Evolutionary conservation across 2,888 invertebrate species (phyloP).

Genomic region (Xestia xanthographa): DNA sequence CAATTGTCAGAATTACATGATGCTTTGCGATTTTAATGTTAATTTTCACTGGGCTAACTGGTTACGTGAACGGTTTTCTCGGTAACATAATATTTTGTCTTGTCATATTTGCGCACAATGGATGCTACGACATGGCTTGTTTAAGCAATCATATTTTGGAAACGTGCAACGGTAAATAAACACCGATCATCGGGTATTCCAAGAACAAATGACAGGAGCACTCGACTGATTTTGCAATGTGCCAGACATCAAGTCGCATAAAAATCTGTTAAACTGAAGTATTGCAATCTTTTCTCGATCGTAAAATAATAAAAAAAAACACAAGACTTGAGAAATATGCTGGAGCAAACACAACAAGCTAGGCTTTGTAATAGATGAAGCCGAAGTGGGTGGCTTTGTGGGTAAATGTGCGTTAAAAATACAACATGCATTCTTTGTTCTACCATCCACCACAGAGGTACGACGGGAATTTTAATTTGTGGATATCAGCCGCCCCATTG

Average conservation of each 20-base stretch:
- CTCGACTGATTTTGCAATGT: slow-evolving; percentile 15
- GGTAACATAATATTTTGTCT: slow-evolving; percentile 33
- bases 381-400: slow-evolving; percentile 56
- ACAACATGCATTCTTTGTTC: slow-evolving; percentile 68
- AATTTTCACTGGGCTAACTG: background rate
- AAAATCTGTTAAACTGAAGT: background rate
- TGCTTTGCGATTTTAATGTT: too few relatives aligned
- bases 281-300: background rate
- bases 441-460: slow-evolving; percentile 45
- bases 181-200: slow-evolving; percentile 12
- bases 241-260: background rate
- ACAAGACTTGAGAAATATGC: slow-evolving; percentile 13
- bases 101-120: slow-evolving; percentile 28
- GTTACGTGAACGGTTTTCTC: slow-evolving; percentile 37
- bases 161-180: slow-evolving; percentile 25
- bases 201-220: slow-evolving; percentile 14
- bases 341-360: slow-evolving; percentile 42
- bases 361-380: slow-evolving; percentile 48
- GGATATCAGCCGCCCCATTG: slow-evolving; percentile 62
- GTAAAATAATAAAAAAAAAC: slow-evolving; percentile 25
- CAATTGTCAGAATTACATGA: too few relatives aligned
- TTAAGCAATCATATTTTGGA: slow-evolving; percentile 34
- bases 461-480: slow-evolving; percentile 71
- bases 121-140: slow-evolving; percentile 28
- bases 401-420: slow-evolving; percentile 63